Evolutionary conservation across 1,140 invertebrate species (phyloP), one percentile per base, ranked within the genome.

Genomic region (Hyphantria cunea): DNA sequence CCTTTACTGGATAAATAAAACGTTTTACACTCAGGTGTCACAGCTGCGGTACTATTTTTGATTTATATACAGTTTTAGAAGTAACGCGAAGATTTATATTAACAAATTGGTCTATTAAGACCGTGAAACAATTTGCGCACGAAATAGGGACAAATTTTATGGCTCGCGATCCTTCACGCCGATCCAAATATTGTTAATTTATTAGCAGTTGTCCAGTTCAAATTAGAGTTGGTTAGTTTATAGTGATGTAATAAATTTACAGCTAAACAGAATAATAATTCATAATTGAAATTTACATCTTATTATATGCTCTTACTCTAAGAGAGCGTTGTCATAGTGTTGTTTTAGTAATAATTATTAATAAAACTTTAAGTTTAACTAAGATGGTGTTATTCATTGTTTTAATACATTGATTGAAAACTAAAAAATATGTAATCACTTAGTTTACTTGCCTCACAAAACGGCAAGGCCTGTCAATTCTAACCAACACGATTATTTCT

Each of bases 31-130:
- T 58, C 31, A 25, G 45, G 48, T 58, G 37, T 56, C 44, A 14
- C 13, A 58, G 49, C 55, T 49, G 32, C 8, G 45, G 49, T 41
- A 49, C 13, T 37, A 12, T 45, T 37, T 49, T 47, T 48, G 34
- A 49, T 56, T 56, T 47, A 47, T 47, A 31, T n/a, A 58, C 55
- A 58, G 55, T 58, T 58, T 58, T 58, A 32, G 45, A 15, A 17
- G 55, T 48, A 49, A 45, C 49, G 49, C 45, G 34, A 44, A 37
- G 17, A 58, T 48, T 58, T 49, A 58, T 49, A 37, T 33, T 58
- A 39, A 58, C 55, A 58, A 58, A 58, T 58, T 58, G 55, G 55
- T 49, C 45, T 58, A 58, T 58, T 45, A 58, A 58, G 55, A 58
- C 55, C 32, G 45, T 58, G 39, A 58, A 58, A 49, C 45, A 39